Evolutionary conservation across 1,140 invertebrate species (phyloP).

Genomic region (Drosophila nigromelanica): DNA sequence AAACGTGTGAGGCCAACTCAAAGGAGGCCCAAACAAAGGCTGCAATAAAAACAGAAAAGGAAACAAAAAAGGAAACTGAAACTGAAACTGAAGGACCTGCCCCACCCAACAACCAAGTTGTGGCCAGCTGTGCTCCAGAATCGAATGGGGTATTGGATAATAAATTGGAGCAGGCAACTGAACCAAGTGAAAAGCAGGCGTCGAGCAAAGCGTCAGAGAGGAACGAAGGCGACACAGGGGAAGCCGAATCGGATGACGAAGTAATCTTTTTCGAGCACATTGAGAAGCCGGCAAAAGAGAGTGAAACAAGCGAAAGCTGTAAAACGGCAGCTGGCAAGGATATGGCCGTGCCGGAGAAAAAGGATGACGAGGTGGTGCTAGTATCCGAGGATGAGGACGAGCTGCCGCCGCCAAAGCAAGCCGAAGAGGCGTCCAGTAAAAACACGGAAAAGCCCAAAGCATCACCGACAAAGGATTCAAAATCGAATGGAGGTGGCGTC

Average conservation of each 20-base stretch:
- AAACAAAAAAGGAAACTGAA: no score
- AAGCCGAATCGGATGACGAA: constrained; percentile 69
- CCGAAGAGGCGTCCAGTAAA: constrained; percentile 12
- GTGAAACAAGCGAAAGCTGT: neutral
- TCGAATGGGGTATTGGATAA: neutral
- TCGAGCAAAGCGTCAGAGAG: constrained; percentile 2
- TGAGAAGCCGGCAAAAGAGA: constrained; percentile 37
- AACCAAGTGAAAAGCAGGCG: neutral
- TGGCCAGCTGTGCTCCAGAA: neutral
- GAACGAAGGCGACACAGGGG: constrained; percentile 21
- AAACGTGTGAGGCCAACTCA: neutral
- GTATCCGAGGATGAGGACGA: constrained; percentile 70
- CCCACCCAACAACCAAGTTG: neutral
- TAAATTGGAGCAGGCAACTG: neutral
- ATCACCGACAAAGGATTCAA: constrained; percentile 18
- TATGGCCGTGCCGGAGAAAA: constrained; percentile 11
- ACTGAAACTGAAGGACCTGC: neutral
- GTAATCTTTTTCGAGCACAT: constrained; percentile 69
- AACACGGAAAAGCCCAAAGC: neutral
- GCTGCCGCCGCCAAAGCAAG: constrained; percentile 7
- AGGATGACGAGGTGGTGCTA: constrained; percentile 60
- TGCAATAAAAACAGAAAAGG: neutral
- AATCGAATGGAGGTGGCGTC: constrained; percentile 38
- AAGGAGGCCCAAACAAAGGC: neutral
- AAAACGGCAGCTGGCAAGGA: constrained; percentile 13